Percentiles rank a stretch among this genome's conserved stretches.
phyloP scores from a whole-genome alignment of 2,113 vertebrate species.

The Pagrus major region DNA sequence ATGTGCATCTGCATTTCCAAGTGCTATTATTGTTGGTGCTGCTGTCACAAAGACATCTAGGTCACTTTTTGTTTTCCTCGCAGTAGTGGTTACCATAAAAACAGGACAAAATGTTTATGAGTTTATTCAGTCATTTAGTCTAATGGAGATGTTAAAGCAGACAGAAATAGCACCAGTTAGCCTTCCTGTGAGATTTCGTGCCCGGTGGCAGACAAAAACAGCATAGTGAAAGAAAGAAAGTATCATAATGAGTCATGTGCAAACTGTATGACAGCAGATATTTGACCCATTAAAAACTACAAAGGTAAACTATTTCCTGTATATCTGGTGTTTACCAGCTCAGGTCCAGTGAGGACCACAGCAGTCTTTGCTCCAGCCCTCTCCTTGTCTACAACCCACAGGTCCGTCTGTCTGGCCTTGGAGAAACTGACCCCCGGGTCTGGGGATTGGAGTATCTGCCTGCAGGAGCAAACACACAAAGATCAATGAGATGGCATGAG shows the following conservation, averaged over 20 bases:
- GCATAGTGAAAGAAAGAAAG: no score
- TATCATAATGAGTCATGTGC: not conserved
- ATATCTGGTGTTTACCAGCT: constrained; percentile 86
- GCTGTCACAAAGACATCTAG: no score
- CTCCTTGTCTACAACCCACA: constrained; percentile 64
- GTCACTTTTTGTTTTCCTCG: no score
- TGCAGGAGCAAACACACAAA: constrained; percentile 74
- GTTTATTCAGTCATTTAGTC: no score
- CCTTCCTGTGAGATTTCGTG: no score
- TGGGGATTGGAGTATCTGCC: constrained; percentile 86
- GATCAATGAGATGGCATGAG: constrained; percentile 49
- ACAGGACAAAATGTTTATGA: no score
- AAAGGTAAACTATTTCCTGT: not conserved
- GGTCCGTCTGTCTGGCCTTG: constrained; percentile 56
- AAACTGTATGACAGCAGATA: not conserved
- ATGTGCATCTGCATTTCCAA: no score
- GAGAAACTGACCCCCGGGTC: constrained; percentile 76
- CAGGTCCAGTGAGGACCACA: constrained; percentile 88
- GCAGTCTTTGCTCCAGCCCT: constrained; percentile 76
- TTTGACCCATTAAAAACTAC: not conserved
- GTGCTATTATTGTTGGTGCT: no score
- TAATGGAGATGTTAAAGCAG: no score
- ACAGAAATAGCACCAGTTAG: no score
- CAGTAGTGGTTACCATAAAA: no score
- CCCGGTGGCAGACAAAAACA: no score